Percentiles rank a stretch among this genome's conserved stretches.
phyloP scores from a whole-genome alignment of 2,797 vertebrate genomes.

The Sternotherus odoratus region DNA sequence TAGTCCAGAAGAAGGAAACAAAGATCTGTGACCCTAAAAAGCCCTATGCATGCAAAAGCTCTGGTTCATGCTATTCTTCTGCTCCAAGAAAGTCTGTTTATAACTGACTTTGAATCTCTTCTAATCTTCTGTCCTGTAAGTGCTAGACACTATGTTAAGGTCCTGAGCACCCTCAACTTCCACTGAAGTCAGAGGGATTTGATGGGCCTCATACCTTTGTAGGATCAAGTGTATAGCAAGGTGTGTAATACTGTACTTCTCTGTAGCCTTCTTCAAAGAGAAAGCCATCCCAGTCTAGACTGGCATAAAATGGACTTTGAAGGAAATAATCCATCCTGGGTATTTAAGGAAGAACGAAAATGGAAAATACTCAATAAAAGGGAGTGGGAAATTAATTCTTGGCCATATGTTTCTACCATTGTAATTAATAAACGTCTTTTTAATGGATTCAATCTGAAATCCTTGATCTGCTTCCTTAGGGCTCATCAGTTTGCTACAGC shows the following conservation, averaged over 20 bases:
- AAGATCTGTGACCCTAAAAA: background rate
- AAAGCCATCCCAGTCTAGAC: rapidly evolving
- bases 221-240: rapidly evolving
- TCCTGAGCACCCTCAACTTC: rapidly evolving
- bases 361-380: background rate
- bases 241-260: background rate
- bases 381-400: background rate
- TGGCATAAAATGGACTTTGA: background rate
- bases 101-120: rapidly evolving
- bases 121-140: rapidly evolving
- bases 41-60: rapidly evolving
- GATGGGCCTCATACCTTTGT: rapidly evolving
- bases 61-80: background rate
- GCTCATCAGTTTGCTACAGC: slow-evolving; percentile 48
- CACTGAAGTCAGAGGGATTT: rapidly evolving
- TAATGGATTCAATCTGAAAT: slow-evolving; percentile 60
- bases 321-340: background rate
- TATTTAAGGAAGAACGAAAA: background rate
- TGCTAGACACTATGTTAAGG: background rate
- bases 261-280: rapidly evolving
- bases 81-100: background rate
- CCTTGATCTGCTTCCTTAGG: slow-evolving; percentile 66
- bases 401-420: slow-evolving; percentile 38
- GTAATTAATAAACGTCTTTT: slow-evolving; percentile 57
- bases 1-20: background rate